Percentiles rank a stretch among this genome's conserved stretches.
Evolutionary conservation across 2,888 invertebrate genomes (phyloP).

Genomic region (Xestia sexstrigata): DNA sequence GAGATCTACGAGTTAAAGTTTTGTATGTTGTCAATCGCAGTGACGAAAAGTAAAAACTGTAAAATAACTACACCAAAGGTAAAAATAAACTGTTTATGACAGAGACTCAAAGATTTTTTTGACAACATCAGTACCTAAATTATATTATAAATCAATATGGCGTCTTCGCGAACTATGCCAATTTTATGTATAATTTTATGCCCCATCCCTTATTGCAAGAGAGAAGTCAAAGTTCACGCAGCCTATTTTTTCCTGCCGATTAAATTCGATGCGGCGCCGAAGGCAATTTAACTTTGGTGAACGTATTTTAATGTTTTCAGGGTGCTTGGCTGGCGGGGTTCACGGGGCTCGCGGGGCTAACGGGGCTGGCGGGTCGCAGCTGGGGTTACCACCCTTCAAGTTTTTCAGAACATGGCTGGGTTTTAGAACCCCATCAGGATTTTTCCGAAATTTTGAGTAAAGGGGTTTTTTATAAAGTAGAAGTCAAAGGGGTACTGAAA

Average conservation of each 20-base stretch:
- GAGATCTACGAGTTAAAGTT: not conserved
- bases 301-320: conserved; percentile 63
- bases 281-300: conserved; percentile 67
- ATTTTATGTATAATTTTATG: conserved; percentile 54
- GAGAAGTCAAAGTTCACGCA: conserved; percentile 44
- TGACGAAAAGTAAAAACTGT: conserved; percentile 3
- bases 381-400: not conserved
- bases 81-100: conserved; percentile 30
- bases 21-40: not conserved
- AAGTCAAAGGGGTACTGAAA: not conserved
- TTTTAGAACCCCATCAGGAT: not conserved
- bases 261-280: conserved; percentile 55
- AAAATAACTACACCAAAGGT: conserved; percentile 22
- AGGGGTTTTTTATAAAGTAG: not conserved
- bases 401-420: not conserved
- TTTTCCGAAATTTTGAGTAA: not conserved
- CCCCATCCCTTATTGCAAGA: conserved; percentile 22
- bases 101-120: conserved; percentile 29
- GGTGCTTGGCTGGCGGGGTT: conserved; percentile 19
- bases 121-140: conserved; percentile 21
- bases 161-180: conserved; percentile 51
- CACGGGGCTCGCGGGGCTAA: not conserved
- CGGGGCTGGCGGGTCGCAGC: not conserved
- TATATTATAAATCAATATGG: conserved; percentile 45
- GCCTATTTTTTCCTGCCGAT: conserved; percentile 63